A percentile compares a stretch with the other conserved stretches of the same genome.
Evolutionary conservation across 2,888 invertebrate genomes (phyloP).

Genomic region (Athrips mouffetella): DNA sequence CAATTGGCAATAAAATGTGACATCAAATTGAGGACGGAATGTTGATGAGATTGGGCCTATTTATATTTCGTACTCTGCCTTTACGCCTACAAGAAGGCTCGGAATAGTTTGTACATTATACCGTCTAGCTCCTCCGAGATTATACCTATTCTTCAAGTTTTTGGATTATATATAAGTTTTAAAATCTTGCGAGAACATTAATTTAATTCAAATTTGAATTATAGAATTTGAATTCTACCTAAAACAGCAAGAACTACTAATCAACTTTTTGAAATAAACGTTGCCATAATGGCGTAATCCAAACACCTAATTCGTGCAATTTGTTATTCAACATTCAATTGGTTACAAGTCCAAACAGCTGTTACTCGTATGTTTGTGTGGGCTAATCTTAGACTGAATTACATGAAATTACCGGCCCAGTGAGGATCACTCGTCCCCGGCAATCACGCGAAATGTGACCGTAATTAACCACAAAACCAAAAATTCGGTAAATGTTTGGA

Average conservation of each 20-base stretch:
- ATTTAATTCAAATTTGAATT: too few species aligned
- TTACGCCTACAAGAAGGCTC: too few species aligned
- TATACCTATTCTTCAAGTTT: too few species aligned
- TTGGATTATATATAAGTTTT: too few species aligned
- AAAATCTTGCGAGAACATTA: too few species aligned
- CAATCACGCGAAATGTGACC: slow-evolving; percentile 39
- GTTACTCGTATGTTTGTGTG: slow-evolving; percentile 15
- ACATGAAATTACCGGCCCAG: slow-evolving; percentile 40
- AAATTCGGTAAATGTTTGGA: background rate
- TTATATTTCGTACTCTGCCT: too few species aligned
- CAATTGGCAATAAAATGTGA: background rate
- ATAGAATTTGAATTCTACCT: too few species aligned
- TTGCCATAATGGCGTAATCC: background rate
- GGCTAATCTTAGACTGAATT: slow-evolving; percentile 38
- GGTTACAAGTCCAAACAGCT: background rate
- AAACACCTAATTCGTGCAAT: background rate
- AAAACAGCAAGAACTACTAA: too few species aligned
- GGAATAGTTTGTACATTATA: too few species aligned
- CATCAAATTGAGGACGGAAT: too few species aligned
- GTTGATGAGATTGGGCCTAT: too few species aligned
- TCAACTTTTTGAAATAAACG: background rate
- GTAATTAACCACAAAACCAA: slow-evolving; percentile 17
- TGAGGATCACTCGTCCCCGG: slow-evolving; percentile 19
- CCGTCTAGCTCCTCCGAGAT: too few species aligned
- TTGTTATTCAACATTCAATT: background rate